phyloP scores from a whole-genome alignment of 2,797 vertebrate species.

The Hydrophis major region DNA sequence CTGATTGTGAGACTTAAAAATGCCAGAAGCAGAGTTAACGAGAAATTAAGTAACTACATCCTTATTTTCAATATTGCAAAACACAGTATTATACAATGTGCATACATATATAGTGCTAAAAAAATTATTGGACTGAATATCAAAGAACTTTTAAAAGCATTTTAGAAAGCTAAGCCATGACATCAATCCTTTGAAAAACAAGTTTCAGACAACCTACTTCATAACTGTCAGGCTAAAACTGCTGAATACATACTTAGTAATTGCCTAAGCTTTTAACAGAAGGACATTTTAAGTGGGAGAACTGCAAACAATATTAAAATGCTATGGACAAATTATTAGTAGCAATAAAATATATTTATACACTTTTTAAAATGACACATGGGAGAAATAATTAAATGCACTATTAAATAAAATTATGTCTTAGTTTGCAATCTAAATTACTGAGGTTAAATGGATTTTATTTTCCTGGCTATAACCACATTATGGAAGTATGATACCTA shows the following conservation, averaged over 20 bases:
- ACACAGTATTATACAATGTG: neutral
- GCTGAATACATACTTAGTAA: constrained; percentile 19
- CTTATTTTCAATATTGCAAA: neutral
- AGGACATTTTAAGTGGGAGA: neutral
- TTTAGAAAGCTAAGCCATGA: constrained; percentile 8
- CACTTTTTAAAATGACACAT: neutral
- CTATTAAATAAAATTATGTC: neutral
- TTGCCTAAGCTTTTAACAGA: neutral
- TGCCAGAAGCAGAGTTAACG: neutral
- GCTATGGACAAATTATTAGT: neutral
- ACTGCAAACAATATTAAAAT: neutral
- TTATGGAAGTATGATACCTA: neutral
- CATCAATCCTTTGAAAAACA: neutral
- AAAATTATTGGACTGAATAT: constrained; percentile 15
- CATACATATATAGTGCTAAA: neutral
- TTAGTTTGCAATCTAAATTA: neutral
- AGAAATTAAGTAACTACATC: neutral
- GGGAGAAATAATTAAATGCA: neutral
- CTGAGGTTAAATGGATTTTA: neutral
- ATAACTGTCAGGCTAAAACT: constrained; percentile 1
- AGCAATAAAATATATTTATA: neutral
- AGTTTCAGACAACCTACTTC: neutral
- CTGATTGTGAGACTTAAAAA: neutral
- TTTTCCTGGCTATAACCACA: neutral
- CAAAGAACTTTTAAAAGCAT: neutral